Evolutionary conservation across 2,888 invertebrate species (phyloP).

Genomic region (Eudasyphora cyanicolor): DNA sequence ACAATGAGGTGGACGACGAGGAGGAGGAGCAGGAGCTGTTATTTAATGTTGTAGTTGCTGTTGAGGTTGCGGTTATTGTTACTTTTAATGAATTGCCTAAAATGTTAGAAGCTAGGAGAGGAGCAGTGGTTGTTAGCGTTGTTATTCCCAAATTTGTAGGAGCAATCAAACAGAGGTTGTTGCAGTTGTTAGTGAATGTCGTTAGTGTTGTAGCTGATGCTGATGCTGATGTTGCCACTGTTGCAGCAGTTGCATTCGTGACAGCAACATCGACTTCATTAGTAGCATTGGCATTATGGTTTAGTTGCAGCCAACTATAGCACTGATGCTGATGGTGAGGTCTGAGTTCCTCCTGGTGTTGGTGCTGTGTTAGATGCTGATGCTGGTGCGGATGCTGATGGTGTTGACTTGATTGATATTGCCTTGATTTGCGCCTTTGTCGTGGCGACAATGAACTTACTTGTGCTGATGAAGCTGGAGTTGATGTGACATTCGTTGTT

Average conservation of each 20-base stretch:
- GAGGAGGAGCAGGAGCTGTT: too few relatives aligned
- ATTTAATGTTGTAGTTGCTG: constrained; percentile 36
- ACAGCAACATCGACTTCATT: constrained; percentile 47
- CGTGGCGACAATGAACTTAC: constrained; percentile 63
- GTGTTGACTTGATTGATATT: constrained; percentile 53
- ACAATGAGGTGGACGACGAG: background rate
- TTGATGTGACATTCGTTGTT: constrained; percentile 68
- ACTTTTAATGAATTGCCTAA: constrained; percentile 56
- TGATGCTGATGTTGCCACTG: constrained; percentile 45
- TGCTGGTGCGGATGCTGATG: constrained; percentile 52
- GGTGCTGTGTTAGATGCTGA: constrained; percentile 64
- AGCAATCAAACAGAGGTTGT: constrained; percentile 66
- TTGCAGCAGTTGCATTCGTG: constrained; percentile 61
- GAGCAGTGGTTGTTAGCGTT: constrained; percentile 49
- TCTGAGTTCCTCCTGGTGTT: constrained; percentile 60
- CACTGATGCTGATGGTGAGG: constrained; percentile 46
- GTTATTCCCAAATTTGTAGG: constrained; percentile 56
- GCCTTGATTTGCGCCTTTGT: constrained; percentile 37
- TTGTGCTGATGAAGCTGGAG: constrained; percentile 63
- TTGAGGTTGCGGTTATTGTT: constrained; percentile 49
- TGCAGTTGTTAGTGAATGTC: constrained; percentile 62
- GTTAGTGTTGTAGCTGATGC: constrained; percentile 63
- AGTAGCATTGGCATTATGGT: constrained; percentile 52
- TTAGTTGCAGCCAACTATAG: constrained; percentile 23
- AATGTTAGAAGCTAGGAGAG: constrained; percentile 59